Evolutionary conservation across 1,140 invertebrate genomes (phyloP).

Genomic region (Gonatopus flavifemur): DNA sequence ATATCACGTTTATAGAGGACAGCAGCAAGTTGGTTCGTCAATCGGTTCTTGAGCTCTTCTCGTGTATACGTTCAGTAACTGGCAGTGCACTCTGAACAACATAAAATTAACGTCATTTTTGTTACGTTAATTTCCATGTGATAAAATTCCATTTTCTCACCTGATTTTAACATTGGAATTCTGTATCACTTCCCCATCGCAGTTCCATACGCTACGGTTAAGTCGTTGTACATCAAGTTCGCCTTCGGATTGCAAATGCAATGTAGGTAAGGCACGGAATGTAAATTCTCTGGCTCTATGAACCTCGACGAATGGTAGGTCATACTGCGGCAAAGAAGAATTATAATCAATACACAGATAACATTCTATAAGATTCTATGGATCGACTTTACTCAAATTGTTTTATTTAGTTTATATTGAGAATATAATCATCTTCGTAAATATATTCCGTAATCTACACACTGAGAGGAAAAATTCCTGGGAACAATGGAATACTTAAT

Average conservation of each 20-base stretch:
- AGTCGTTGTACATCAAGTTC: slow-evolving; percentile 38
- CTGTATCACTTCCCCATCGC: slow-evolving; percentile 79
- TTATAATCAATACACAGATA: not conserved
- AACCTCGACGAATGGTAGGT: slow-evolving; percentile 78
- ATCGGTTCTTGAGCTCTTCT: slow-evolving; percentile 42
- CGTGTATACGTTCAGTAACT: slow-evolving; percentile 62
- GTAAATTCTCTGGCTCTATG: slow-evolving; percentile 74
- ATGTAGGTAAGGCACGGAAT: slow-evolving; percentile 63
- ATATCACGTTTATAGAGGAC: slow-evolving; percentile 5
- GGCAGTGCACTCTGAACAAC: slow-evolving; percentile 59
- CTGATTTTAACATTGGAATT: slow-evolving; percentile 71
- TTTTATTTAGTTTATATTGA: too few relatives aligned
- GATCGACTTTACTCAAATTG: too few relatives aligned
- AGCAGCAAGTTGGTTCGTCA: slow-evolving; percentile 11
- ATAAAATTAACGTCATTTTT: not conserved
- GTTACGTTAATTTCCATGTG: not conserved
- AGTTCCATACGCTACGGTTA: slow-evolving; percentile 75
- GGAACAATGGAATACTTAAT: too few relatives aligned
- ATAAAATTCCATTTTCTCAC: slow-evolving; percentile 48
- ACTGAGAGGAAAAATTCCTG: too few relatives aligned
- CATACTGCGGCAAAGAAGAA: slow-evolving; percentile 58
- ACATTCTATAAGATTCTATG: too few relatives aligned
- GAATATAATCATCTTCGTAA: too few relatives aligned
- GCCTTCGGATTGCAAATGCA: slow-evolving; percentile 32
- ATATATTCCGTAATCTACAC: too few relatives aligned